phyloP scores from a whole-genome alignment of 2,113 vertebrate species.

The Tragulus kanchil region DNA sequence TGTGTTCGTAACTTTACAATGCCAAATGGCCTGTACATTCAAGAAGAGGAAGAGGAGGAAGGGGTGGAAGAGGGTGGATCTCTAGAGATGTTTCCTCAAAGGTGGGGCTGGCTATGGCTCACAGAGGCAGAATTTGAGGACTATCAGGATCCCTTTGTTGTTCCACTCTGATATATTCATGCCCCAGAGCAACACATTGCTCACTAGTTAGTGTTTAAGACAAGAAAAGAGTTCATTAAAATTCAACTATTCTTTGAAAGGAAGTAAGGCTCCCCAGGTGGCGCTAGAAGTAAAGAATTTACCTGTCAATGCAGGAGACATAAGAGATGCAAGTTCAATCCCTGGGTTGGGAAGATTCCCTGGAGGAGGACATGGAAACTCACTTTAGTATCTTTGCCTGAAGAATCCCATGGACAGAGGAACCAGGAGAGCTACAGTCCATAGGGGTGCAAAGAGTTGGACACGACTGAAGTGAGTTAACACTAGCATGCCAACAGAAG shows the following conservation, averaged over 20 bases:
- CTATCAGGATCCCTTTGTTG: neutral
- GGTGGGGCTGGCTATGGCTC: neutral
- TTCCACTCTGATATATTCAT: neutral
- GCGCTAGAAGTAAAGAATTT: neutral
- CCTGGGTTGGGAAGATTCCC: neutral
- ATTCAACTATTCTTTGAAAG: conserved; percentile 21
- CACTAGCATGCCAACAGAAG: neutral
- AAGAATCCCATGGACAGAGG: neutral
- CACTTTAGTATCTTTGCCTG: neutral
- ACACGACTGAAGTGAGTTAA: neutral
- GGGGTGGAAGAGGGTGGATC: neutral
- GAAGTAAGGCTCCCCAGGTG: neutral
- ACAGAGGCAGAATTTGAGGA: neutral
- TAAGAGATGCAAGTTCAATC: neutral
- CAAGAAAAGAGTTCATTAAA: conserved; percentile 37
- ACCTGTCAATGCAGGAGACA: neutral
- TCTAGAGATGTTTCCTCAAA: neutral
- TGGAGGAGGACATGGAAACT: neutral
- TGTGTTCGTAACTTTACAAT: neutral
- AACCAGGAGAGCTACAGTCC: neutral
- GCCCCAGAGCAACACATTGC: neutral
- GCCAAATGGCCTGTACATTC: neutral
- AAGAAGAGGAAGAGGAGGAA: neutral
- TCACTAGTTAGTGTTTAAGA: neutral
- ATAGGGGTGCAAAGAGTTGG: neutral